phyloP scores from a whole-genome alignment of 2,113 vertebrate genomes.

The Tychaedon coryphoeus region DNA sequence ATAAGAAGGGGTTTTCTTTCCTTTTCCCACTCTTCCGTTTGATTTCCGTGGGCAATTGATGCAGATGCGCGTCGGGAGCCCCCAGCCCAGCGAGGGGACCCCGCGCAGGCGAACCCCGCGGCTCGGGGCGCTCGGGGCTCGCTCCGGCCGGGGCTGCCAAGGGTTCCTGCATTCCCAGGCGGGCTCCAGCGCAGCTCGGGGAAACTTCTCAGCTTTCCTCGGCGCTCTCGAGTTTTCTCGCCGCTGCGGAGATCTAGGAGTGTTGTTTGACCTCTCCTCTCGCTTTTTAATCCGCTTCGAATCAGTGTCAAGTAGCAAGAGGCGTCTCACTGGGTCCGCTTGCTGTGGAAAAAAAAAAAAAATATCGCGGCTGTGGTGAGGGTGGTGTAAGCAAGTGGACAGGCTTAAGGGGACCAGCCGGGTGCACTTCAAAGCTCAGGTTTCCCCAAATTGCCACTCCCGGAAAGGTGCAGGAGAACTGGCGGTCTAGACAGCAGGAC shows the following conservation, averaged over 20 bases:
- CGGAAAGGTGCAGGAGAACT: neutral
- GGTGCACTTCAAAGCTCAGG: neutral
- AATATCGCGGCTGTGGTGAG: neutral
- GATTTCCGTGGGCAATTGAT: neutral
- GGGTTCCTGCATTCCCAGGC: too few relatives aligned
- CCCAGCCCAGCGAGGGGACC: neutral
- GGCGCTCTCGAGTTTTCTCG: neutral
- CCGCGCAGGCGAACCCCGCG: neutral
- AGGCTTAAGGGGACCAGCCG: neutral
- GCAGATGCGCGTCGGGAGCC: neutral
- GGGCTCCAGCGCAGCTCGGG: neutral
- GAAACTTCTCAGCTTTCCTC: neutral
- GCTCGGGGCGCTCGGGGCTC: neutral
- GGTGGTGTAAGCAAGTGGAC: too few relatives aligned
- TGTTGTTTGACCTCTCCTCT: neutral
- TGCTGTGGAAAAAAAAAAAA: too few relatives aligned
- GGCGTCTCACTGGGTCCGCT: neutral
- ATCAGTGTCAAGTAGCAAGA: neutral
- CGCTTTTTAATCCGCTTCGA: neutral
- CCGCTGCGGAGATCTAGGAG: neutral
- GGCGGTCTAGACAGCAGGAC: fast-evolving
- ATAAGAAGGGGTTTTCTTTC: neutral
- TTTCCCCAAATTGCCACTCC: neutral
- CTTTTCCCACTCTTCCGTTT: neutral
- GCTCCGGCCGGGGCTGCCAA: neutral